Evolutionary conservation across 1,140 invertebrate genomes (phyloP), one percentile per base, ranked within the genome.

Genomic region (Choristoneura fumiferana): DNA sequence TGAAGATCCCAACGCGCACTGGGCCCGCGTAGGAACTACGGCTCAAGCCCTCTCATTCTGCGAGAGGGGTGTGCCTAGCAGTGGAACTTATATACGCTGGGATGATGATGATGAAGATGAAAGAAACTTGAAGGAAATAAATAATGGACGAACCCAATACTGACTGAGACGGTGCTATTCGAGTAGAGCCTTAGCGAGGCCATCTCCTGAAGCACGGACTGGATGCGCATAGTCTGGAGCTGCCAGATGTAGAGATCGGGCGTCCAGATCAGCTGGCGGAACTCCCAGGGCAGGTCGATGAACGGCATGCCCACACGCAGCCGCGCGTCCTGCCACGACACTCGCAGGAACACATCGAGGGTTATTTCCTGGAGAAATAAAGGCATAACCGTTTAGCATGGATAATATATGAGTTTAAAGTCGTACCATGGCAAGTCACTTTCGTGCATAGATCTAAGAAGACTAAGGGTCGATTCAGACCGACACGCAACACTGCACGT

Each of bases 171-270:
- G 61, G 91, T 92, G 70, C 89, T 85, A 73, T 92, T 92, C 49
- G 78, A 81, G 71, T 92, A 92, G 3, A 92, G 78, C 45, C 91
- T 78, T 10, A 92, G 72, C 0, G 91, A 91, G 0, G 91, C 89
- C 87, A 92, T 92, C 66, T 92, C 91, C 62, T 92, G 91, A 33
- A 92, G 89, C 8, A 92, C 82, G 2, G 89, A 91, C 0, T 91
- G 77, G 15, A 92, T 91, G 59, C 84, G 85, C 91, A 92, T 92
- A 34, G 91, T 91, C 49, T 91, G 81, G 18, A 92, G 73, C 69
- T 92, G 91, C 67, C 91, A 82, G 69, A 92, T 92, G 76, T 92
- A 92, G n/a, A 92, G 82, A 71, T 92, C 91, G 43, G 91, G 91
- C 39, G 91, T 89, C 85, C 78, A 92, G 63, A 92, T 90, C 29